These are phyloP conservation scores for Phalacrocorax aristotelis DNA, from an alignment of 2,113 vertebrate species.

Conservation along the genomic window DNA sequence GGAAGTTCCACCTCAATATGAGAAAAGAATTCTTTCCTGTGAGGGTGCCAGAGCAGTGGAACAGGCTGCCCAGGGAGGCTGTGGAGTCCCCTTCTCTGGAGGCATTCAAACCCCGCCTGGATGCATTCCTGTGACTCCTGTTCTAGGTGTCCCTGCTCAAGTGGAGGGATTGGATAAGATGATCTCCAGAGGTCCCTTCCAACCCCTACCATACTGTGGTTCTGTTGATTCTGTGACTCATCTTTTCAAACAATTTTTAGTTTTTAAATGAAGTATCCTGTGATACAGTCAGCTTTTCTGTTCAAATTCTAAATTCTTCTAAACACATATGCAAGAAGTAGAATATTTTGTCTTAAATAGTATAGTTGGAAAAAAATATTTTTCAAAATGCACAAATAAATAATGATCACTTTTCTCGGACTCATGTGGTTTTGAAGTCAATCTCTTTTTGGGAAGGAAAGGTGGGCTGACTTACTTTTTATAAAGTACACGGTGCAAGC, in stretches of 20 bases:
- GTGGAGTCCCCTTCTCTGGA: no score
- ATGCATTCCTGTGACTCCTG: no score
- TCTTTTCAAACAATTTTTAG: background rate
- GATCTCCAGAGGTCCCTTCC: no score
- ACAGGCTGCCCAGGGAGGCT: no score
- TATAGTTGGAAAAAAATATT: rapidly evolving
- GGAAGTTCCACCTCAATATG: no score
- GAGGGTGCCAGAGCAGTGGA: no score
- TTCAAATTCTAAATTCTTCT: background rate
- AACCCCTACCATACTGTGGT: no score
- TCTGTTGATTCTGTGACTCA: background rate
- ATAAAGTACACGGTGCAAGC: background rate
- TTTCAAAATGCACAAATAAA: background rate
- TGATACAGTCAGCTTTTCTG: background rate
- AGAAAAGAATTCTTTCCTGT: no score
- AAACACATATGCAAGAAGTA: background rate
- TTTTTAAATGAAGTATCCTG: background rate
- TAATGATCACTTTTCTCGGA: background rate
- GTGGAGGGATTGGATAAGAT: no score
- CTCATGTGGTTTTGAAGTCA: background rate
- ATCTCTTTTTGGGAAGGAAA: background rate
- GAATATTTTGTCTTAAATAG: background rate
- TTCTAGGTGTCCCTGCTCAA: no score
- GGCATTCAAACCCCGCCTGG: no score
- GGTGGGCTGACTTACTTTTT: background rate